phyloP scores from a whole-genome alignment of 2,113 vertebrate genomes.

The Podarcis raffonei region DNA sequence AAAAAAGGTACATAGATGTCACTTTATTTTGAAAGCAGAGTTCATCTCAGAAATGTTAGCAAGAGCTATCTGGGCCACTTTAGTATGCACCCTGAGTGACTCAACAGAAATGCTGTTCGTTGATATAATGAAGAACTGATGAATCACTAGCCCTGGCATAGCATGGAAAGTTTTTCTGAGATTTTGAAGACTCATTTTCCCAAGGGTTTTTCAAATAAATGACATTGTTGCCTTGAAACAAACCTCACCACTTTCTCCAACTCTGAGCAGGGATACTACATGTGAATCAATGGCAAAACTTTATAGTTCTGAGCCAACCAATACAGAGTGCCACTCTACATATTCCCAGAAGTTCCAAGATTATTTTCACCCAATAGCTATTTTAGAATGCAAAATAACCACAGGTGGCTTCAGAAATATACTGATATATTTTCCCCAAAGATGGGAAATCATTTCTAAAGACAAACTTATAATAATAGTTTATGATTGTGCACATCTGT shows the following conservation, averaged over 20 bases:
- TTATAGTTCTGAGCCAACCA: not conserved
- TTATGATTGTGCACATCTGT: not conserved
- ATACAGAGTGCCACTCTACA: not conserved
- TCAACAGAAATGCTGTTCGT: not conserved
- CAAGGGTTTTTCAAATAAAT: not conserved
- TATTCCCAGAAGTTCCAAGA: not conserved
- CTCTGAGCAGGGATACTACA: not conserved
- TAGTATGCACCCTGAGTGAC: not conserved
- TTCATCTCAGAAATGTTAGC: not conserved
- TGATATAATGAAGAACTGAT: not conserved
- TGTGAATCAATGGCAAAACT: not conserved
- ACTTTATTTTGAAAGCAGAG: not conserved
- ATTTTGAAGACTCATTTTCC: slow-evolving; percentile 15
- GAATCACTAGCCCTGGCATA: not conserved
- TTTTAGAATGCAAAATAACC: not conserved
- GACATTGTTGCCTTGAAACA: slow-evolving; percentile 4
- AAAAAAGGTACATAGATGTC: not conserved
- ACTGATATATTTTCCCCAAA: no score
- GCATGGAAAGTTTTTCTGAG: not conserved
- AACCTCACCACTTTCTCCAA: not conserved
- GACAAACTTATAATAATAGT: not conserved
- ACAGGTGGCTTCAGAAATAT: not conserved
- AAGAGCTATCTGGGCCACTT: not conserved
- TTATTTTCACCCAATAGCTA: not conserved
- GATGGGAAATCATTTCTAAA: not conserved